A percentile compares a stretch with the other conserved stretches of the same genome.
phyloP scores from a whole-genome alignment of 2,888 invertebrate species.

The Diarsia brunnea region DNA sequence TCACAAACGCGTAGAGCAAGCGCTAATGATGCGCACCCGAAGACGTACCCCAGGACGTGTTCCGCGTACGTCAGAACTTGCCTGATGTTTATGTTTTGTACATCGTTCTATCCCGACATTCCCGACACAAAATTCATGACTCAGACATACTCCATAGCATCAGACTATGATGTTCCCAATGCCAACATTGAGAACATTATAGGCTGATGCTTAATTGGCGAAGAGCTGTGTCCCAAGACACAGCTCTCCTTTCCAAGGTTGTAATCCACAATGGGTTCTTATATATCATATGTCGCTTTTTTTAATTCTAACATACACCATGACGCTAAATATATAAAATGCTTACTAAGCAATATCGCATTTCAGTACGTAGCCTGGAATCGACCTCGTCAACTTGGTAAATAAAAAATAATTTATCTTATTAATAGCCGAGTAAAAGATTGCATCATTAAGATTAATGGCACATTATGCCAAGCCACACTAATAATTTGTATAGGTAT shows the following conservation, averaged over 20 bases:
- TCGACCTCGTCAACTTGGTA: not conserved
- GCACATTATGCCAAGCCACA: not conserved
- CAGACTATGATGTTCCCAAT: not conserved
- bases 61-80: conserved; percentile 28
- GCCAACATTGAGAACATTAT: too few species aligned
- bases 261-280: not conserved
- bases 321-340: not conserved
- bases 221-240: not conserved
- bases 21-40: conserved; percentile 3
- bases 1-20: not conserved
- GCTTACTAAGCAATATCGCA: not conserved
- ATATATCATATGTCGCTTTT: not conserved
- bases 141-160: not conserved
- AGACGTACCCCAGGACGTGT: conserved; percentile 4
- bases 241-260: not conserved
- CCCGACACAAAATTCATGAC: not conserved
- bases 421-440: not conserved
- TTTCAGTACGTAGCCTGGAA: not conserved
- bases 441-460: not conserved
- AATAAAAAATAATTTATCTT: not conserved
- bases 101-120: not conserved
- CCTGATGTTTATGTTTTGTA: conserved; percentile 28
- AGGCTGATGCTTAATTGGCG: too few species aligned
- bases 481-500: not conserved
- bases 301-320: not conserved